phyloP scores from a whole-genome alignment of 1,140 invertebrate genomes.

The Drosophila equinoxialis region DNA sequence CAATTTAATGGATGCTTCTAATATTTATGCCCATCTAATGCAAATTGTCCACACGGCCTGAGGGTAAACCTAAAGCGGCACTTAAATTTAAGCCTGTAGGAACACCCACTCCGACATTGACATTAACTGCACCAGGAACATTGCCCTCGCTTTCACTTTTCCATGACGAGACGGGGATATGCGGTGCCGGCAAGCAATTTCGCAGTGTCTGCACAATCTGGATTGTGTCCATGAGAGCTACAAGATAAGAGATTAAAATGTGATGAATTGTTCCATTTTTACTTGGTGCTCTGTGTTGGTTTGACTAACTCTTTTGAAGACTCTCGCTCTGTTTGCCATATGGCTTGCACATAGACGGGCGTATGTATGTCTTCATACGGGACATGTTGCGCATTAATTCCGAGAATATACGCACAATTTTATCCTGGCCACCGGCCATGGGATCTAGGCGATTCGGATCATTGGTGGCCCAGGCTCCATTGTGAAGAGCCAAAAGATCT shows the following conservation, averaged over 20 bases:
- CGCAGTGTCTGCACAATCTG: slow-evolving; percentile 92
- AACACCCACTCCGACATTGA: slow-evolving; percentile 50
- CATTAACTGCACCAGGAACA: slow-evolving; percentile 40
- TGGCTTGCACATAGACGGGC: slow-evolving; percentile 93
- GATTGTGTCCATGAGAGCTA: slow-evolving; percentile 92
- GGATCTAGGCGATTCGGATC: slow-evolving; percentile 63
- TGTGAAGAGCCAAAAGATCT: slow-evolving; percentile 88
- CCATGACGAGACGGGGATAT: slow-evolving; percentile 93
- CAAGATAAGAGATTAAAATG: slow-evolving; percentile 6
- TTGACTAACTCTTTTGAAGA: slow-evolving; percentile 90
- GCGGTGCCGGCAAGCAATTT: slow-evolving; percentile 91
- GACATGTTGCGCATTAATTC: slow-evolving; percentile 94
- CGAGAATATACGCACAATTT: slow-evolving; percentile 91
- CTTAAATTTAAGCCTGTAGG: slow-evolving; percentile 54
- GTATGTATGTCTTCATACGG: slow-evolving; percentile 92
- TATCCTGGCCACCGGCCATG: slow-evolving; percentile 88
- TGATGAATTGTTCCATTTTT: slow-evolving; percentile 23
- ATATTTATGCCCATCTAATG: slow-evolving; percentile 44
- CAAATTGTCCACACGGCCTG: slow-evolving; percentile 60
- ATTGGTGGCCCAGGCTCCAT: slow-evolving; percentile 86
- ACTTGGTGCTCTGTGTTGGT: not conserved
- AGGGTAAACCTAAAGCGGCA: slow-evolving; percentile 55
- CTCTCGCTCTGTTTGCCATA: slow-evolving; percentile 94
- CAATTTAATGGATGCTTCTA: slow-evolving; percentile 36
- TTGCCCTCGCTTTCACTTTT: slow-evolving; percentile 87